Percentiles rank a stretch among this genome's conserved stretches.
These are phyloP conservation scores for Poecilia wingei DNA, from an alignment of 2,797 vertebrate genomes.

Conservation along the genomic window DNA sequence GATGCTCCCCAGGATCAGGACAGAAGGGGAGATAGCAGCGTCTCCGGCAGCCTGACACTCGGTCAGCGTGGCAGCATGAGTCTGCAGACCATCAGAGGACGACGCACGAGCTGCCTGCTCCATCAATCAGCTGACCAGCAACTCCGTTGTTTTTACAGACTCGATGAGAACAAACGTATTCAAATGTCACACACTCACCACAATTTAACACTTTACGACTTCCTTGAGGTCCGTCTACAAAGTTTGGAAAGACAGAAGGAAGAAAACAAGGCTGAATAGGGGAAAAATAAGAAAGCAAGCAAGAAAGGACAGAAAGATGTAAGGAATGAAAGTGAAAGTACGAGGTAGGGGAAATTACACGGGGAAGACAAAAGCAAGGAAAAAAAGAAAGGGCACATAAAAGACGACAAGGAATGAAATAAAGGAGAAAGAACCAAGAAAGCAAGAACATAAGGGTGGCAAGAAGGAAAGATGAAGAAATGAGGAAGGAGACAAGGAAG, in stretches of 20 bases:
- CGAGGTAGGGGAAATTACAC: not conserved
- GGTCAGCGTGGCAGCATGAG: conserved; percentile 44
- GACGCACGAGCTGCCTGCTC: conserved; percentile 51
- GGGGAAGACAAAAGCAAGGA: not conserved
- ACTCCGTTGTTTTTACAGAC: not conserved
- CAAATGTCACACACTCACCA: not conserved
- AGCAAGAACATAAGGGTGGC: not conserved
- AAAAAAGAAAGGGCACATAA: not conserved
- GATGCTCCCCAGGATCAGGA: conserved; percentile 68
- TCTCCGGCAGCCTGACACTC: conserved; percentile 72
- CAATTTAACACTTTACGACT: not conserved
- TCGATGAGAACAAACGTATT: conserved; percentile 1
- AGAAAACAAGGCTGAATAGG: not conserved
- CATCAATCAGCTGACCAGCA: not conserved
- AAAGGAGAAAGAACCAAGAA: not conserved
- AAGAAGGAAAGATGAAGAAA: not conserved
- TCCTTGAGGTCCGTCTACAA: not conserved
- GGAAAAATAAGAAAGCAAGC: not conserved
- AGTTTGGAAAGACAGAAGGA: not conserved
- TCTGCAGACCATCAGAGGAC: conserved; percentile 55
- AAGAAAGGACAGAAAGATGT: not conserved
- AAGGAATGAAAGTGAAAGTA: not conserved
- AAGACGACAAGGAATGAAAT: not conserved
- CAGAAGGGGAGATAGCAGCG: conserved; percentile 69
- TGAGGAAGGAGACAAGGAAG: not conserved